Conservation (phyloP, 2,797 vertebrate species). For the Emys orbicularis region DNA sequence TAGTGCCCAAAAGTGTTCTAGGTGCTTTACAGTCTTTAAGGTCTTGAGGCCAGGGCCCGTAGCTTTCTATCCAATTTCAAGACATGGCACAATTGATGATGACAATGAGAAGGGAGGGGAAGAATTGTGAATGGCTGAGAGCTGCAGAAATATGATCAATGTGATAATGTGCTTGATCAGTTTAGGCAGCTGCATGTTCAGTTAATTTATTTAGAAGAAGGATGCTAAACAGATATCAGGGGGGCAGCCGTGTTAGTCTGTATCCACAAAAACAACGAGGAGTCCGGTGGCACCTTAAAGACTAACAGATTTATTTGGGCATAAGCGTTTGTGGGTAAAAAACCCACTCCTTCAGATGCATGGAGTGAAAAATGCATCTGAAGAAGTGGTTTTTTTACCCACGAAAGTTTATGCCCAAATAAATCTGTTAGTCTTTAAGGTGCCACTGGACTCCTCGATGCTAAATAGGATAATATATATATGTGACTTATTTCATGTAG, state of each 20-base stretch:
- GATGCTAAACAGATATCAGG: background rate
- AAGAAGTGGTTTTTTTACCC: too few relatives aligned
- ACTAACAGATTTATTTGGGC: too few relatives aligned
- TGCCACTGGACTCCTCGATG: background rate
- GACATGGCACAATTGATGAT: background rate
- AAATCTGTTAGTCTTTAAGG: too few relatives aligned
- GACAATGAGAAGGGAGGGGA: background rate
- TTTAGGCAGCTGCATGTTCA: background rate
- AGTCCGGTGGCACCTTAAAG: too few relatives aligned
- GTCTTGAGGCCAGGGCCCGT: background rate
- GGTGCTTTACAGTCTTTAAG: background rate
- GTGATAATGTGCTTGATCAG: background rate
- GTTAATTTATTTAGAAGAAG: background rate
- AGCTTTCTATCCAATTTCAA: slow-evolving; percentile 1
- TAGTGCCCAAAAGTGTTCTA: background rate
- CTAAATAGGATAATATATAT: background rate
- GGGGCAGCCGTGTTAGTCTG: too few relatives aligned
- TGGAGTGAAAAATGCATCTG: too few relatives aligned
- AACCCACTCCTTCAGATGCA: too few relatives aligned
- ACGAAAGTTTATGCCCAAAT: too few relatives aligned
- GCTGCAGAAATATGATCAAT: background rate
- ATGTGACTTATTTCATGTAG: background rate
- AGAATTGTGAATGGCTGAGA: background rate
- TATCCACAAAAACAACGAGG: too few relatives aligned
- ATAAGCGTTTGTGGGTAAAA: too few relatives aligned